phyloP scores from a whole-genome alignment of 2,113 vertebrate genomes.

The Euleptes europaea region DNA sequence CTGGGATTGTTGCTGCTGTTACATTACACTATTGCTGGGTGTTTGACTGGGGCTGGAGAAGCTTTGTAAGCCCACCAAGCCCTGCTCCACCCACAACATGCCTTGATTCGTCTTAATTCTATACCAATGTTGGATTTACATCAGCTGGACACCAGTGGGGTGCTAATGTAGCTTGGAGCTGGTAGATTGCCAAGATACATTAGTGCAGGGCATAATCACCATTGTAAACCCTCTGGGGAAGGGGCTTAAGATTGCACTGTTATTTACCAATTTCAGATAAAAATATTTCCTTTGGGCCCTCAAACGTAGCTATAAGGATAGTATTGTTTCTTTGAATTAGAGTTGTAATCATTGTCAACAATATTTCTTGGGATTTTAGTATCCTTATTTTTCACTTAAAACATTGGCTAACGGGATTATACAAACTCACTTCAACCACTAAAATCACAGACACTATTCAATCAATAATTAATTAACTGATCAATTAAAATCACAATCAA shows the following conservation, averaged over 20 bases:
- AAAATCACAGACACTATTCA: not conserved
- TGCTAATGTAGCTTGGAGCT: too few relatives aligned
- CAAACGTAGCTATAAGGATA: not conserved
- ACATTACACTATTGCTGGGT: too few relatives aligned
- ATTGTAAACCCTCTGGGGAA: too few relatives aligned
- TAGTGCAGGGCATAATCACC: too few relatives aligned
- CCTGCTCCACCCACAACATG: too few relatives aligned
- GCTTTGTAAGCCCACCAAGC: too few relatives aligned
- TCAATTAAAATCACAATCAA: not conserved
- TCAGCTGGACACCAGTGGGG: too few relatives aligned
- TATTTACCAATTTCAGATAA: not conserved
- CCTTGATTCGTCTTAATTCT: too few relatives aligned
- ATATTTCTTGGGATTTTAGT: not conserved
- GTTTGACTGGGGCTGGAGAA: too few relatives aligned
- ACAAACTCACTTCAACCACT: not conserved
- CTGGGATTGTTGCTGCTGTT: too few relatives aligned
- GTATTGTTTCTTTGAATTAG: not conserved
- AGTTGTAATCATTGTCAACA: not conserved
- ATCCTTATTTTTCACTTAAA: not conserved
- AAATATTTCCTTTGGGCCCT: not conserved
- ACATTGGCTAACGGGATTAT: not conserved
- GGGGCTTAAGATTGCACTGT: not conserved
- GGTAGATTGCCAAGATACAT: too few relatives aligned
- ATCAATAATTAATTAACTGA: not conserved
- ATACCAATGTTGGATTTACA: too few relatives aligned